Percentiles rank a stretch among this genome's conserved stretches.
phyloP scores from a whole-genome alignment of 2,888 invertebrate species.

The Plebejus argus region DNA sequence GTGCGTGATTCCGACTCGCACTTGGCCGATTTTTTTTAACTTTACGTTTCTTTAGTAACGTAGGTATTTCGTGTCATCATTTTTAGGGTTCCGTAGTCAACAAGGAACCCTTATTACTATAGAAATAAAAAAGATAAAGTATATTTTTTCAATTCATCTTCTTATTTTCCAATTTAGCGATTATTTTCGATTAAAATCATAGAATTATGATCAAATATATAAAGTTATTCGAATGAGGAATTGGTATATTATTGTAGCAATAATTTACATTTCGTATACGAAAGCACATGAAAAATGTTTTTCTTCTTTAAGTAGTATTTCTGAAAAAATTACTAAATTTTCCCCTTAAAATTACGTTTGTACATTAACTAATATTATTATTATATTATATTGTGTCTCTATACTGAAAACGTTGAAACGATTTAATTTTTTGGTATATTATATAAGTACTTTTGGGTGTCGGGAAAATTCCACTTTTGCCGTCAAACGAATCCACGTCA shows the following conservation, averaged over 20 bases:
- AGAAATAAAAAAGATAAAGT: not conserved
- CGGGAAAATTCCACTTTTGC: too few relatives aligned
- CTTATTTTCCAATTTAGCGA: not conserved
- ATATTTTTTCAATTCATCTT: not conserved
- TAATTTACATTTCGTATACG: not conserved
- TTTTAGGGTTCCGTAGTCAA: too few relatives aligned
- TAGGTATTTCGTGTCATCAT: too few relatives aligned
- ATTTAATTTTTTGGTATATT: too few relatives aligned
- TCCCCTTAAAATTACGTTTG: not conserved
- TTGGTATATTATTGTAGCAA: not conserved
- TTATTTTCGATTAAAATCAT: slow-evolving; percentile 12
- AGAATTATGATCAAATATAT: slow-evolving; percentile 6
- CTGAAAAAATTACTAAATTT: not conserved
- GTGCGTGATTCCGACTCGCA: too few relatives aligned
- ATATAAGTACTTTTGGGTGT: too few relatives aligned
- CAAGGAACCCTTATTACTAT: too few relatives aligned
- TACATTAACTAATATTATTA: not conserved
- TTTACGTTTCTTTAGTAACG: too few relatives aligned
- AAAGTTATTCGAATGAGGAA: not conserved
- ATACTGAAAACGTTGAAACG: too few relatives aligned
- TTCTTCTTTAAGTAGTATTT: not conserved
- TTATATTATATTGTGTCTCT: too few relatives aligned
- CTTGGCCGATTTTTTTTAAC: too few relatives aligned
- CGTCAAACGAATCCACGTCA: too few relatives aligned
- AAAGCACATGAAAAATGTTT: not conserved